Conservation (phyloP, 2,797 vertebrate species). For the Bradypus variegatus region DNA sequence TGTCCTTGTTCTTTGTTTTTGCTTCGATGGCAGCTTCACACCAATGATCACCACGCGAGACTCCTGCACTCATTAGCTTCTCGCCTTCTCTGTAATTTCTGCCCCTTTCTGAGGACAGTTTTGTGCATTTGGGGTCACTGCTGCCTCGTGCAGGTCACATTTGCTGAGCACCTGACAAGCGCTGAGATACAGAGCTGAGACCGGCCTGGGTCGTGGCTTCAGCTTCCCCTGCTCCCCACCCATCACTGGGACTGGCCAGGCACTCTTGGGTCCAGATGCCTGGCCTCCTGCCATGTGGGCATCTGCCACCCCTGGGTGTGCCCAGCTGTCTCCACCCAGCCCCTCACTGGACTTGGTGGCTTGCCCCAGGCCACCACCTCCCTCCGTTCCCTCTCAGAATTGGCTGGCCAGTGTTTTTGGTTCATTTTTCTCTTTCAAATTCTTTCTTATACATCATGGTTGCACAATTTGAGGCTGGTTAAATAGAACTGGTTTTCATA, state of each 20-base stretch:
- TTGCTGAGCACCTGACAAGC: neutral
- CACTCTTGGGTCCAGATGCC: neutral
- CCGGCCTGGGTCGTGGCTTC: too few relatives aligned
- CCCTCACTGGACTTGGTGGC: neutral
- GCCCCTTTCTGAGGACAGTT: neutral
- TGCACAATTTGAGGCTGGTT: conserved; percentile 83
- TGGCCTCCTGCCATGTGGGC: neutral
- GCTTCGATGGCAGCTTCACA: neutral
- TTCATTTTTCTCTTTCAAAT: conserved; percentile 45
- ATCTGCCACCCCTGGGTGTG: neutral
- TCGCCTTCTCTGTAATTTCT: neutral
- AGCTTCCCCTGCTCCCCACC: too few relatives aligned
- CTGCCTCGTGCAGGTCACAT: neutral
- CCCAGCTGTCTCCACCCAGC: neutral
- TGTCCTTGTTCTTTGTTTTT: neutral
- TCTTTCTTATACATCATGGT: conserved; percentile 76
- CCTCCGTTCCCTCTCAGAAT: too few relatives aligned
- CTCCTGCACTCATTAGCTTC: neutral
- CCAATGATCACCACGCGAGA: neutral
- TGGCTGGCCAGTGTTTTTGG: too few relatives aligned
- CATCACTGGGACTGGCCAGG: neutral
- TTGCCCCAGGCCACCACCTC: neutral
- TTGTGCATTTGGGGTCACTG: too few relatives aligned
- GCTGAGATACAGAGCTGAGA: neutral
- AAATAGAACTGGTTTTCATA: conserved; percentile 77